Evolutionary conservation across 2,888 invertebrate genomes (phyloP).

Genomic region (Agrochola lota): DNA sequence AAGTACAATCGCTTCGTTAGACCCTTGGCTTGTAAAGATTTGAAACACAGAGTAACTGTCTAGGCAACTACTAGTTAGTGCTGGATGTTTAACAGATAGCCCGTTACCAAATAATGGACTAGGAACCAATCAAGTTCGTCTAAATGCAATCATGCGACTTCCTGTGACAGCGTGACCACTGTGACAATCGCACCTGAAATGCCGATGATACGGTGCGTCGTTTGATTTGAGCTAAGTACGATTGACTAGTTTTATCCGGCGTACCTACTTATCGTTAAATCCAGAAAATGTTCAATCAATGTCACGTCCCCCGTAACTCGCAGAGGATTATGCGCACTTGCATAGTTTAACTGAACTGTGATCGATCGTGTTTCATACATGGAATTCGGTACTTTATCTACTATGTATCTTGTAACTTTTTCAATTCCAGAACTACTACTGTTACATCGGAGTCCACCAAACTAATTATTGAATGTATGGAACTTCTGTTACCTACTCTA

Average conservation of each 20-base stretch:
- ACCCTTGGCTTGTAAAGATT: background rate
- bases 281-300: background rate
- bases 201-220: background rate
- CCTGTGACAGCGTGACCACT: background rate
- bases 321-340: background rate
- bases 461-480: background rate
- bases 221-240: background rate
- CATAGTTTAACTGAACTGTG: background rate
- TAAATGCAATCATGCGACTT: background rate
- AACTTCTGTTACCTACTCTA: conserved; percentile 25
- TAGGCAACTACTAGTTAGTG: background rate
- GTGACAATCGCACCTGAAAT: too few species aligned
- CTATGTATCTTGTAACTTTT: background rate
- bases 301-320: background rate
- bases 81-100: background rate
- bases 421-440: background rate
- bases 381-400: background rate
- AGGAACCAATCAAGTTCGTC: background rate
- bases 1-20: background rate
- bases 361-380: background rate
- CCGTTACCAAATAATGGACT: background rate
- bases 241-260: background rate
- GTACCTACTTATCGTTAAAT: background rate
- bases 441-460: background rate
- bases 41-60: background rate